A percentile compares a stretch with the other conserved stretches of the same genome.
Evolutionary conservation across 2,113 vertebrate species (phyloP).

Genomic region (Scopus umbretta): DNA sequence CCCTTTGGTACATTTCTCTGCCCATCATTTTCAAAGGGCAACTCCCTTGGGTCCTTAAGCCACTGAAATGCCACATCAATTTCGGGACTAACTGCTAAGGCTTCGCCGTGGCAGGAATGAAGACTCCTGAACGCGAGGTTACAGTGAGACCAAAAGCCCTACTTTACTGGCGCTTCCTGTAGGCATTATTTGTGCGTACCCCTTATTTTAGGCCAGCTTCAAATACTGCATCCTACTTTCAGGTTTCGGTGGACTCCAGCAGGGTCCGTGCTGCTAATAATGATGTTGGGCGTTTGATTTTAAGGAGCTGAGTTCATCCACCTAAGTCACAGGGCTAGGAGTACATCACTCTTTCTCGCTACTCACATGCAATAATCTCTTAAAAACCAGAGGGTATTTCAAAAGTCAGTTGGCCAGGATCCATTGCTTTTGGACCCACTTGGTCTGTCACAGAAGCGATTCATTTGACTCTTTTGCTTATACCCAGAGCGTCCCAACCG

Average conservation of each 20-base stretch:
- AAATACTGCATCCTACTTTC: neutral
- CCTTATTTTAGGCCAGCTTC: neutral
- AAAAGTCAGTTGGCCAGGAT: neutral
- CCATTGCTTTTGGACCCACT: neutral
- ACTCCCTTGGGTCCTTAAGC: neutral
- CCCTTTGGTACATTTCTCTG: neutral
- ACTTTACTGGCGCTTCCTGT: neutral
- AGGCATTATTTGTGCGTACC: rapidly evolving
- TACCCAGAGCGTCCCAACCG: rapidly evolving
- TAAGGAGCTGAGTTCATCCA: neutral
- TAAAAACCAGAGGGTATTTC: neutral
- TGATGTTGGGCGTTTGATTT: neutral
- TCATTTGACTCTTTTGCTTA: rapidly evolving
- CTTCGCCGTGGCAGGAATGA: neutral
- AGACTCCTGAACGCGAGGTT: rapidly evolving
- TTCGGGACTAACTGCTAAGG: neutral
- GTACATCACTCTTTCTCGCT: neutral
- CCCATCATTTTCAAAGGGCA: neutral
- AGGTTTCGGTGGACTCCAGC: neutral
- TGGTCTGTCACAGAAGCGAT: rapidly evolving
- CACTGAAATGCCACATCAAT: neutral
- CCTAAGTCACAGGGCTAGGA: neutral
- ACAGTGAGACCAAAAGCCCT: neutral
- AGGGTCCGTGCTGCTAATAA: neutral
- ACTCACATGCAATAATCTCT: neutral